Base-by-base conservation (phyloP, 35 echinoderm and acorn worm genomes). In the Lytechinus pictus region DNA sequence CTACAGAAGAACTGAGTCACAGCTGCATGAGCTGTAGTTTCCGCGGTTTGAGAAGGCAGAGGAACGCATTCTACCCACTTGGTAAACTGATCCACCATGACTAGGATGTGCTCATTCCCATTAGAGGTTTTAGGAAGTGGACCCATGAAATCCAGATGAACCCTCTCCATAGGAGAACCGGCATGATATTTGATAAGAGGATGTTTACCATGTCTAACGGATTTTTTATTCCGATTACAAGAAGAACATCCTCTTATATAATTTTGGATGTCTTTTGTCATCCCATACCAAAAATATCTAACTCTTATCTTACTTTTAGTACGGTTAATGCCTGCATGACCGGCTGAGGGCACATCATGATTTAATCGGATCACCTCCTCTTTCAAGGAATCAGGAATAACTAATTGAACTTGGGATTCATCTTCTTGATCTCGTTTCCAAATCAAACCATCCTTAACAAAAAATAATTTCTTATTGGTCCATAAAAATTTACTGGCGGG, bases 1-100 rank as follows among this genome's bases (percentile, higher is more conserved):
- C 87, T 28, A 51, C 14, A 86, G 44, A 97, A 95, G n/a, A 95
- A 95, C 11, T 28, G 4, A 5, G 28, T 90, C 8, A 97, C 96
- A 13, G 89, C 94, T 14, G 96, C 96, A 11, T 87, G 86, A 13
- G 96, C 96, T 51, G 96, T 96, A 8, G 33, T 87, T 27, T 94
- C 95, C 1, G 96, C 96, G 1, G 52, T 89, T 57, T 97, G 97
- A 21, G 92, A 96, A 8, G 97, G 91, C 12, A 97, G 44, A 21
- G 97, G 97, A 10, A 96, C 93, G 44, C 28, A 24, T 52, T 97
- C 95, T 0, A 97, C 95, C 95, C 97, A 96, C 54, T 97, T 96
- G 1, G 94, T 95, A 54, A 95, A 95, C 58, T 97, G 94, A 61
- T 95, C 96, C 29, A 97, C 96, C 96, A 97, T 97, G 11, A 97